Evolutionary conservation across 2,113 vertebrate species (phyloP).

Genomic region (Rallus limicola): DNA sequence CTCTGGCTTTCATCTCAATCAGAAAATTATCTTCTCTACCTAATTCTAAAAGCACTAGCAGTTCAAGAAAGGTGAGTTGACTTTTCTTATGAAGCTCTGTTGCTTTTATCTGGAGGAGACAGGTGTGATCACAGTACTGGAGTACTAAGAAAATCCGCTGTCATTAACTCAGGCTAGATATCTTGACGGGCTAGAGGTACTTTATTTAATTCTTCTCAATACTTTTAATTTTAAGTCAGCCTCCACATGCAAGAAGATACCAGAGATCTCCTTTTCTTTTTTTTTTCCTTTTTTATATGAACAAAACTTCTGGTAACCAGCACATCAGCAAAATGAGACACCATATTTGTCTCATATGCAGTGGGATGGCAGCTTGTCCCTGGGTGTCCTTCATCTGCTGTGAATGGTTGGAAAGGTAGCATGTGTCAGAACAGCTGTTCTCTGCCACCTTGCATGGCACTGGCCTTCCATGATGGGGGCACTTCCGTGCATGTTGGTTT

Average conservation of each 20-base stretch:
- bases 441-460: neutral
- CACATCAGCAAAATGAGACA: neutral
- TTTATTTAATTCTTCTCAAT: neutral
- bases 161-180: neutral
- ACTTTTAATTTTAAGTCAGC: neutral
- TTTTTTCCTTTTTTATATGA: neutral
- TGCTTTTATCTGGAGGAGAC: neutral
- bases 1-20: neutral
- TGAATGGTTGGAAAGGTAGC: neutral
- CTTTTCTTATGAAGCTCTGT: neutral
- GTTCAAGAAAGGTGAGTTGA: conserved; percentile 9
- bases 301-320: neutral
- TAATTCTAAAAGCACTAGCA: neutral
- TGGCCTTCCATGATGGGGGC: neutral
- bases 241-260: neutral
- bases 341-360: neutral
- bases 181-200: neutral
- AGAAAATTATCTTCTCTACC: neutral
- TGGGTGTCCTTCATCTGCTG: neutral
- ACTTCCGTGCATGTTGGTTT: neutral
- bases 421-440: fast-evolving
- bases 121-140: neutral
- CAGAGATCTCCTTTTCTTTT: neutral
- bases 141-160: neutral
- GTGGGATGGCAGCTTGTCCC: neutral